These are phyloP conservation scores for Melanostigma gelatinosum DNA, from an alignment of 2,113 vertebrate genomes.

Conservation along the genomic window DNA sequence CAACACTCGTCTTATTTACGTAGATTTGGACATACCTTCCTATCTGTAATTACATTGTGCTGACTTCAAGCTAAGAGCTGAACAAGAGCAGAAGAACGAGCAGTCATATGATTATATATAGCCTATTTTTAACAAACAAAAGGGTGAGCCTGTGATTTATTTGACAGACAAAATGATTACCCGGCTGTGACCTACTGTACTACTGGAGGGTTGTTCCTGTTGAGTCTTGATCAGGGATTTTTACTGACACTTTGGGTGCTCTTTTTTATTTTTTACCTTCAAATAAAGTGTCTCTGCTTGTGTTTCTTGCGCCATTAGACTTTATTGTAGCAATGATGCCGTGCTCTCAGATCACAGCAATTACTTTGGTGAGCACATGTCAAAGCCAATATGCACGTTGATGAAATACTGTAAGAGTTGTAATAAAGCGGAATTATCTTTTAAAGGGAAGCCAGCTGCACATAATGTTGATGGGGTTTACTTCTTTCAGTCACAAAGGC, in stretches of 20 bases:
- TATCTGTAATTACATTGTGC: background rate
- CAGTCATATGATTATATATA: background rate
- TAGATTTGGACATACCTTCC: background rate
- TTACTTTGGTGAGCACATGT: background rate
- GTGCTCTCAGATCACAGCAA: background rate
- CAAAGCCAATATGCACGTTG: background rate
- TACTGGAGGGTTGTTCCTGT: too few relatives aligned
- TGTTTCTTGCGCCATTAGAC: background rate
- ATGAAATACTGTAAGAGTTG: background rate
- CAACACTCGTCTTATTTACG: background rate
- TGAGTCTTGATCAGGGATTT: background rate
- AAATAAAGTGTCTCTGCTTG: conserved; percentile 17
- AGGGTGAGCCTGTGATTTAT: background rate
- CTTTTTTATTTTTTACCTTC: background rate
- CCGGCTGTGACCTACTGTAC: too few relatives aligned
- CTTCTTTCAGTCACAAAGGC: conserved; percentile 29
- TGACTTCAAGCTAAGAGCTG: background rate
- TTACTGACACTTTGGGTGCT: background rate
- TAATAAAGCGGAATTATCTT: background rate
- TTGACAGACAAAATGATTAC: background rate
- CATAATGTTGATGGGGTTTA: background rate
- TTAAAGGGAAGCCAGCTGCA: conserved; percentile 19
- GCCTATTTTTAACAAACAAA: background rate
- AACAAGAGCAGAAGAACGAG: background rate
- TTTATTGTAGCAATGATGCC: background rate